Evolutionary conservation across 2,797 vertebrate species (phyloP).

Genomic region (Trematomus bernacchii): DNA sequence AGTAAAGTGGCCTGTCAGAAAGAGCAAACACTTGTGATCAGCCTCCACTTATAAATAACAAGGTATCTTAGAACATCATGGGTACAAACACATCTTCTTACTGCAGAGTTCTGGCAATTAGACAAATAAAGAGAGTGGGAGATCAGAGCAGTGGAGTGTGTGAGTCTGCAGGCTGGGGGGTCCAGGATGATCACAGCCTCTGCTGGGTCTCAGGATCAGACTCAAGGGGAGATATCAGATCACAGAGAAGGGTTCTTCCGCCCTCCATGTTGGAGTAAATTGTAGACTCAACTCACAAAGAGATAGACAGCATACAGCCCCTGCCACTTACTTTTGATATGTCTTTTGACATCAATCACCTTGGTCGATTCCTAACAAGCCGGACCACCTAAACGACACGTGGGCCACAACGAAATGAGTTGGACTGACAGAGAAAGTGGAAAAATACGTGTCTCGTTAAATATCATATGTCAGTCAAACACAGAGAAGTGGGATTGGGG

Average conservation of each 20-base stretch:
- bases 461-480: constrained; percentile 44
- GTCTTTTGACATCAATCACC: constrained; percentile 29
- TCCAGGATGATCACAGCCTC: constrained; percentile 53
- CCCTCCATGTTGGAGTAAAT: constrained; percentile 20
- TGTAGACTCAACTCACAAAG: constrained; percentile 21
- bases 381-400: background rate
- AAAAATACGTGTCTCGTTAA: constrained; percentile 30
- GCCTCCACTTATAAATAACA: background rate
- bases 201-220: constrained; percentile 42
- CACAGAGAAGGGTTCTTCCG: constrained; percentile 26
- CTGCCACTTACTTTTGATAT: constrained; percentile 19
- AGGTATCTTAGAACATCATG: constrained; percentile 26
- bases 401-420: constrained; percentile 2
- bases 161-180: constrained; percentile 25
- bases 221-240: constrained; percentile 42
- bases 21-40: background rate
- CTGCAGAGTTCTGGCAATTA: constrained; percentile 37
- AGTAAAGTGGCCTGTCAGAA: constrained; percentile 6
- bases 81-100: constrained; percentile 15
- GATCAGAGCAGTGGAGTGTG: constrained; percentile 31
- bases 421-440: constrained; percentile 20
- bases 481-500: constrained; percentile 2
- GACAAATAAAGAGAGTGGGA: constrained; percentile 8
- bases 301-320: constrained; percentile 18
- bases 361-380: constrained; percentile 18